Evolutionary conservation across 1,140 invertebrate genomes (phyloP).

Genomic region (Drosophila santomea): DNA sequence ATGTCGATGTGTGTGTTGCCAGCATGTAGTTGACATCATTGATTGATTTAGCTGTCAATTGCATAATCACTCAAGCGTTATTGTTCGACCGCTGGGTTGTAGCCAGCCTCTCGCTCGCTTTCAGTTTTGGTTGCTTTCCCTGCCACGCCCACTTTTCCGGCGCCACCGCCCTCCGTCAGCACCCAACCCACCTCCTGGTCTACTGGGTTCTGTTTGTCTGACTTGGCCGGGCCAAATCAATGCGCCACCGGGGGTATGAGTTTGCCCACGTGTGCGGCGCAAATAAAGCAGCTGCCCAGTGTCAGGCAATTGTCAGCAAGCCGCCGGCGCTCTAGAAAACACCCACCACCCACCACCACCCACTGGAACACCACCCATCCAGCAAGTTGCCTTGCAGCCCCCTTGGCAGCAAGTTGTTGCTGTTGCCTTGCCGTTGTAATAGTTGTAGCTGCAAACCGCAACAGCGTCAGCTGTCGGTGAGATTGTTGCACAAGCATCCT

Average conservation of each 20-base stretch:
- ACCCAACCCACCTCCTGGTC: background rate
- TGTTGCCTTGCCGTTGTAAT: conserved; percentile 49
- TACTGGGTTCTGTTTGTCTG: conserved; percentile 46
- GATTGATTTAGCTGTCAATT: conserved; percentile 84
- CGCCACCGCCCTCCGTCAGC: conserved; percentile 1
- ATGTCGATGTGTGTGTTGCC: conserved; percentile 47
- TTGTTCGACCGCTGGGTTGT: conserved; percentile 76
- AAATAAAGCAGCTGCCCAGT: conserved; percentile 77
- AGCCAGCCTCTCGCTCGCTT: conserved; percentile 43
- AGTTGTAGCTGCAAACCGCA: conserved; percentile 79
- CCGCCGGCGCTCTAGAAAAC: background rate
- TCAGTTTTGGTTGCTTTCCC: conserved; percentile 2
- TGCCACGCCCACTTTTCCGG: conserved; percentile 7
- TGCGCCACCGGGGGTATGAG: background rate
- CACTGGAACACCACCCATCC: background rate
- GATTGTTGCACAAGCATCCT: conserved; percentile 66
- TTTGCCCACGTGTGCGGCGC: conserved; percentile 58
- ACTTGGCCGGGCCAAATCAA: conserved; percentile 53
- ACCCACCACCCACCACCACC: background rate
- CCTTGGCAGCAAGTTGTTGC: background rate
- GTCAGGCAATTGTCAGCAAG: conserved; percentile 77
- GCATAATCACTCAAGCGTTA: conserved; percentile 84
- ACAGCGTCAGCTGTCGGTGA: conserved; percentile 80
- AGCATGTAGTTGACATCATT: conserved; percentile 84
- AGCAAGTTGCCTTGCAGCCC: conserved; percentile 22